Base-by-base conservation (phyloP, 1,140 invertebrate genomes). In the Pectinophora gossypiella region DNA sequence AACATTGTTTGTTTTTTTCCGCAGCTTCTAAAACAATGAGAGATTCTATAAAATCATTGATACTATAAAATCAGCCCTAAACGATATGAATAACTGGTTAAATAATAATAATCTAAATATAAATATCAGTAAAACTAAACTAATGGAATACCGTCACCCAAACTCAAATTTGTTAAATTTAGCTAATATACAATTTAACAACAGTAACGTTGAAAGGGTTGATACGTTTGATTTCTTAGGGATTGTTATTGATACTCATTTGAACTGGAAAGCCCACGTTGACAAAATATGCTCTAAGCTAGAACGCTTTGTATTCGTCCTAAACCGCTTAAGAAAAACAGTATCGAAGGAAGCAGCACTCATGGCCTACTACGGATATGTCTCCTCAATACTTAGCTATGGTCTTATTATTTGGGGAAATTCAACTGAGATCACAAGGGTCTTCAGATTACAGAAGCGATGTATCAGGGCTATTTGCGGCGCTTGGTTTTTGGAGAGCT, bases 351-450 rank as follows among this genome's bases (percentile, higher is more conserved):
- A 40, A 40, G 16, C 36, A 16, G 19, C 44, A 12, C 44, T 46
- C 3, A 22, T 16, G n/a, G 44, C 44, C 12, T 46, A 46, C 20
- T n/a, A 46, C 44, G 44, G 19, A 12, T 46, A 46, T 15, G 44
- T 22, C 5, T 21, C 3, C 9, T 21, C 44, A 6, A n/a, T 12
- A 12, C n/a, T 46, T 3, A 10, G 20, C 1, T 46, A 46, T 23
- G 44, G 44, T 4, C 12, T 46, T 21, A 3, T 46, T 2, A 12
- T 46, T 13, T 46, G 44, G 44, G 44, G 44, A n/a, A 21, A 46
- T 20, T 22, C 19, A 13, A 9, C 13, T 12, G n/a, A 46, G 2
- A 22, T 22, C 9, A 13, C n/a, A n/a, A 12, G 22, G 6, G n/a
- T 49, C 13, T 49, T 38, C 19, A 32, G 35, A 18, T 12, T 38